Percentiles rank a stretch among this genome's conserved stretches.
Evolutionary conservation across 2,888 invertebrate species (phyloP).

Genomic region (Epirrita christyi): DNA sequence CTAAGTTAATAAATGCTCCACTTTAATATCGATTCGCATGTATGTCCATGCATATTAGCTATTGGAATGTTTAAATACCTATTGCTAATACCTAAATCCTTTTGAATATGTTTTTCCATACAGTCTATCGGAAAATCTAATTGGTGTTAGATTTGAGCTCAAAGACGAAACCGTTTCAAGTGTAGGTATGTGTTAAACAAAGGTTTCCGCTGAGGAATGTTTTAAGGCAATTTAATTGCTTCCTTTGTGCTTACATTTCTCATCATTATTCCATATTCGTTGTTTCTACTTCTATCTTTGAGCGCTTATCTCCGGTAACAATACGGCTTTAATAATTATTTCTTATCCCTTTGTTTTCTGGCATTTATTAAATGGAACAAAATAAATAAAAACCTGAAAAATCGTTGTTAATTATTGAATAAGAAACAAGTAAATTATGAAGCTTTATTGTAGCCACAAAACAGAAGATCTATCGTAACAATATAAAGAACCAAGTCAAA

Average conservation of each 20-base stretch:
- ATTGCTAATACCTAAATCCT: conserved; percentile 40
- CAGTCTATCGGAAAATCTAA: conserved; percentile 67
- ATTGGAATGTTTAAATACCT: no score
- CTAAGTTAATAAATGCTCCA: no score
- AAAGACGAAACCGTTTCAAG: conserved; percentile 47
- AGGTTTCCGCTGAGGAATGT: conserved; percentile 48
- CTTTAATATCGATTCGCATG: not conserved
- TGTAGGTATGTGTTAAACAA: conserved; percentile 48
- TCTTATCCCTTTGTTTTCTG: no score
- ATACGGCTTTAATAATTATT: no score
- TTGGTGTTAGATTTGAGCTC: conserved; percentile 54
- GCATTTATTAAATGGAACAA: no score
- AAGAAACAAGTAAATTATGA: conserved; percentile 11
- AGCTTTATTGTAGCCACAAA: conserved; percentile 23
- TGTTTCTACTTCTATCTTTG: conserved; percentile 28
- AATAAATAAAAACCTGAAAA: no score
- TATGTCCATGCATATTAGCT: not conserved
- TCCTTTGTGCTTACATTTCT: conserved; percentile 50
- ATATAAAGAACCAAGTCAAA: conserved; percentile 36
- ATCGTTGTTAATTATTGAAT: not conserved
- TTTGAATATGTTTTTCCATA: conserved; percentile 59
- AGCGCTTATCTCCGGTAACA: no score
- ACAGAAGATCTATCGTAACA: conserved; percentile 22
- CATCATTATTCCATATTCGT: conserved; percentile 32
- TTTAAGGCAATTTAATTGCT: conserved; percentile 57